These are phyloP conservation scores for Sylvilagus bachmani DNA, from an alignment of 2,113 vertebrate genomes.

Conservation along the genomic window DNA sequence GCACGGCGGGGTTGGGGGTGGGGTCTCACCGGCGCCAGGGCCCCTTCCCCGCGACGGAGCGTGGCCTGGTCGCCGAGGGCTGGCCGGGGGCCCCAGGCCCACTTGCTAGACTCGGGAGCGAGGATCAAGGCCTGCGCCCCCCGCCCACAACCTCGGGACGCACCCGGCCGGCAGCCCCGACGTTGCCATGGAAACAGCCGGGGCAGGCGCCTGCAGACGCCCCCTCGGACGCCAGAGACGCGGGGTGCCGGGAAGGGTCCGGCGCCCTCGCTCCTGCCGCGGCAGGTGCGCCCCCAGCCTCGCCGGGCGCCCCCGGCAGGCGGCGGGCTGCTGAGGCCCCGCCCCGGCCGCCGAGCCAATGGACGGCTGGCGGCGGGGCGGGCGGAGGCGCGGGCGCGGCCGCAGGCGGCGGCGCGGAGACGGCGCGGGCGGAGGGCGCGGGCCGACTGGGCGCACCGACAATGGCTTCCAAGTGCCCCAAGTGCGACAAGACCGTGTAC, in stretches of 20 bases:
- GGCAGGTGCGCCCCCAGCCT: constrained; percentile 61
- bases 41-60: constrained; percentile 24
- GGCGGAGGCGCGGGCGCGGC: constrained; percentile 29
- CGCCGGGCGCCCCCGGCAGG: neutral
- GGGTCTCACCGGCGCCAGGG: neutral
- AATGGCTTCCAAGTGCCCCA: constrained; percentile 97
- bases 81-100: neutral
- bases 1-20: neutral
- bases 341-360: constrained; percentile 78
- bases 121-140: neutral
- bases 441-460: neutral
- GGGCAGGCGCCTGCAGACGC: neutral
- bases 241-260: neutral
- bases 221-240: neutral
- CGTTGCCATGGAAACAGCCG: neutral
- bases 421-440: neutral
- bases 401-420: neutral
- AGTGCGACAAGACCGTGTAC: constrained; percentile 97
- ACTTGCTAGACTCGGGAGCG: neutral
- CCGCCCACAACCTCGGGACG: neutral
- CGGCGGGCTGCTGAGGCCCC: constrained; percentile 46
- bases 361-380: constrained; percentile 60
- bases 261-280: neutral
- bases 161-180: neutral
- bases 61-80: neutral